These are phyloP conservation scores for Sebastes matsubarae DNA, from an alignment of 2,797 vertebrate species.

Conservation along the genomic window DNA sequence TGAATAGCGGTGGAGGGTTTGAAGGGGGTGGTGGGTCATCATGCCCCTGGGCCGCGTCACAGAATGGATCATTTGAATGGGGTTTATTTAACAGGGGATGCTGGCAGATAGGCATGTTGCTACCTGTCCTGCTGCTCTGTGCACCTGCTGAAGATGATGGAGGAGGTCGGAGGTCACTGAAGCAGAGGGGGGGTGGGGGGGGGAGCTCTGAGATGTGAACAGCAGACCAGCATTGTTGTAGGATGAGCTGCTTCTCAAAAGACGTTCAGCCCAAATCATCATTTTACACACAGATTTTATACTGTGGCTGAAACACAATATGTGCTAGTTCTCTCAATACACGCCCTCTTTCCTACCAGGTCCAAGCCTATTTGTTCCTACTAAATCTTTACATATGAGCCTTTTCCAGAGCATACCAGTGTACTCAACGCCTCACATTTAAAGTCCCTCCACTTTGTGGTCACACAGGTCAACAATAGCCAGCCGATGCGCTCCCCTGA, in stretches of 20 bases:
- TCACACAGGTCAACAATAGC: constrained; percentile 28
- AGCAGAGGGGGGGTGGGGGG: background rate
- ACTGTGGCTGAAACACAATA: background rate
- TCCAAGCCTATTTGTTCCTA: background rate
- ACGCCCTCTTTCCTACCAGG: background rate
- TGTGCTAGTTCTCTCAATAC: background rate
- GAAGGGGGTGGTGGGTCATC: background rate
- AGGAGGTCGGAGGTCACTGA: constrained; percentile 19
- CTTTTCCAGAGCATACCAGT: background rate
- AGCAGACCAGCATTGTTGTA: background rate
- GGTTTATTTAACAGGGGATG: constrained; percentile 45
- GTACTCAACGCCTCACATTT: background rate
- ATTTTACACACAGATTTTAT: background rate
- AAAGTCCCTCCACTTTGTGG: constrained; percentile 19
- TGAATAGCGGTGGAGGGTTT: constrained; percentile 60
- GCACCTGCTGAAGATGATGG: constrained; percentile 66
- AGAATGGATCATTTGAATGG: constrained; percentile 68
- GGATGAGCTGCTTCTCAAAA: background rate
- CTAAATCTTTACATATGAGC: background rate
- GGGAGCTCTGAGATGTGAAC: background rate
- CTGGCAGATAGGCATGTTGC: constrained; percentile 30
- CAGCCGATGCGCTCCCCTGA: constrained; percentile 21
- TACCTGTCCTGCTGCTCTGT: constrained; percentile 41
- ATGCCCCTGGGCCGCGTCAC: constrained; percentile 41
- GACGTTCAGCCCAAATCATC: background rate